Evolutionary conservation across 2,888 invertebrate species (phyloP), one percentile per base, ranked within the genome.

Genomic region (Melitaea athalia): DNA sequence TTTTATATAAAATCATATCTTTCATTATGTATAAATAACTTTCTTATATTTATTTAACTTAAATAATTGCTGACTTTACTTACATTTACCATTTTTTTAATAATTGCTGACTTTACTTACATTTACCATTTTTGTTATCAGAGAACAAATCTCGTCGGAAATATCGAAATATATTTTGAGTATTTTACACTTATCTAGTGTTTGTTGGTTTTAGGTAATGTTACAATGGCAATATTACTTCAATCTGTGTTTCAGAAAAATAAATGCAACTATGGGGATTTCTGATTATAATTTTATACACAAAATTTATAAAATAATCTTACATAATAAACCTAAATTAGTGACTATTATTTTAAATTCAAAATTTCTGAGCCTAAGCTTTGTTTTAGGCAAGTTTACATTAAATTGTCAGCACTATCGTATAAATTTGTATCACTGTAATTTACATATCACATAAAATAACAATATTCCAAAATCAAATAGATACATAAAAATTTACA

Each of bases 321-420:
- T 55, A 55, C 3, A 24, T 49, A 14, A 14, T 53, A 31, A 31
- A 14, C 33, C n/a, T 55, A 33, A 14, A 55, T n/a, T 55, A 55
- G n/a, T 55, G 53, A 55, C 53, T 55, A 53, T 14, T 2, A 14
- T 55, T 33, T 55, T 8, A 53, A 53, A 53, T 53, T 55, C 33
- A 33, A 55, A 6, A 43, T 43, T 59, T 59, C 14, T 42, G 11
- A 33, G 31, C 38, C 57, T 57, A 57, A 3, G 33, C 24, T 43
- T 7, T 12, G 59, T 59, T 15, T 59, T 17, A 59, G 43, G 59
- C 59, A 59, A 43, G 59, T 59, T 43, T 43, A 43, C 15, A 45
- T 24, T 43, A 24, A 59, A 59, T 55, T 55, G 7, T 33, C 53
- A 55, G 33, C 53, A 5, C 53, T 53, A 53, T 12, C 6, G 14